Percentiles rank a stretch among this genome's conserved stretches.
These are phyloP conservation scores for Oncorhynchus kisutch DNA, from an alignment of 2,113 vertebrate species.

Conservation along the genomic window DNA sequence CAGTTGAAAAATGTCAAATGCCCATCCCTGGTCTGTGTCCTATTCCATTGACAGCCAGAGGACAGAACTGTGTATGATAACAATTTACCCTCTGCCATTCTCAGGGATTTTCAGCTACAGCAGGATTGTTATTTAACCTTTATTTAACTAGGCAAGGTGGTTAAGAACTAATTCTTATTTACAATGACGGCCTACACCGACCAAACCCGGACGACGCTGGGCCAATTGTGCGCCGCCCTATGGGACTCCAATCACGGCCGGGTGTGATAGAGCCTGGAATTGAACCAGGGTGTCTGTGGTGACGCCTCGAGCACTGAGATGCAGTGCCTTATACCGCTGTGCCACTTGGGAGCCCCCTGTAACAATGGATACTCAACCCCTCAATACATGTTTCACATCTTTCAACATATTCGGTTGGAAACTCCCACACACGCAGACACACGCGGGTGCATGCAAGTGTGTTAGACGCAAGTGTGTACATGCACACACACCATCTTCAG, in stretches of 20 bases:
- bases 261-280: too few relatives aligned
- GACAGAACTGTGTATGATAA: conserved; percentile 21
- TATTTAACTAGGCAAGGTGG: too few relatives aligned
- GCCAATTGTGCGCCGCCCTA: too few relatives aligned
- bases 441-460: not conserved
- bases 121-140: not conserved
- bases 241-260: too few relatives aligned
- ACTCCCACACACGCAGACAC: conserved; percentile 7
- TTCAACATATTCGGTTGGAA: not conserved
- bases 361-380: conserved; percentile 15
- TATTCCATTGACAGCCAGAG: conserved; percentile 8
- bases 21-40: not conserved
- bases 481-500: not conserved
- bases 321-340: too few relatives aligned
- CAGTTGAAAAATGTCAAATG: too few relatives aligned
- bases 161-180: too few relatives aligned
- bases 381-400: conserved; percentile 31
- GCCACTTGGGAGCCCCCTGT: conserved; percentile 5
- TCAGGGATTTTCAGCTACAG: conserved; percentile 28
- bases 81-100: not conserved
- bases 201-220: too few relatives aligned
- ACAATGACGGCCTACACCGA: too few relatives aligned
- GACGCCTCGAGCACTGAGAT: too few relatives aligned
- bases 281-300: too few relatives aligned
- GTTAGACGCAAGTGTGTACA: not conserved